Base-by-base conservation (phyloP, 2,888 invertebrate species). In the Slavum lentiscoides region DNA sequence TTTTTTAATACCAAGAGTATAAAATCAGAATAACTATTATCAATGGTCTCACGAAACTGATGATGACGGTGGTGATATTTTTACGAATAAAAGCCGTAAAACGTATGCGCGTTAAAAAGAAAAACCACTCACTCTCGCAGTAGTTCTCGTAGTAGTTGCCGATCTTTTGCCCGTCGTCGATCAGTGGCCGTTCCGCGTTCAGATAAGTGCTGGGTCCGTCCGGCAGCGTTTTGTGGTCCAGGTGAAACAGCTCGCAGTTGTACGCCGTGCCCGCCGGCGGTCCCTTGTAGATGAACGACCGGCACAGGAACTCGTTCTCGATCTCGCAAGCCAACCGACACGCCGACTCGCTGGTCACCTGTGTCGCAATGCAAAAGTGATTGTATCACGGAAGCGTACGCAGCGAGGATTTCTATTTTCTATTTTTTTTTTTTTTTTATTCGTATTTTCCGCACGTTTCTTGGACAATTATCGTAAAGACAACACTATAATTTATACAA, bases 141-240 rank as follows among this genome's bases (percentile, higher is more conserved):
- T 91, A 90, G 87, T 96, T 95, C 87, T 97, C 96, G 86, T 91
- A 94, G 87, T 96, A 97, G 84, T 92, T 91, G 61, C 96, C 96
- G 82, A 94, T 92, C 19, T 95, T 91, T 85, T 95, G 95, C 13
- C 96, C 96, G 84, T 94, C 94, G 86, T 96, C 96, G 84, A 96
- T 93, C 59, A 96, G 89, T 0, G 96, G 96, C 83, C 96, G 89
- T 85, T 96, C 96, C 6, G 93, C 94, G 85, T 94, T 95, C 83
- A 95, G 88, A 86, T 95, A 97, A 8, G 96, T 94, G 67, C 94
- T 94, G 0, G 96, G 95, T 61, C 96, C 96, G 85, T 96, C 96
- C 0, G 96, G 96, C 75, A 96, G 88, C 0, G 95, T 94, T 88
- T 93, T 93, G 87, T 96, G 96, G 86, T 96, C 96, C 86, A 96